Base-by-base conservation (phyloP, 2,113 vertebrate species). In the Periophthalmodon schlosseri region DNA sequence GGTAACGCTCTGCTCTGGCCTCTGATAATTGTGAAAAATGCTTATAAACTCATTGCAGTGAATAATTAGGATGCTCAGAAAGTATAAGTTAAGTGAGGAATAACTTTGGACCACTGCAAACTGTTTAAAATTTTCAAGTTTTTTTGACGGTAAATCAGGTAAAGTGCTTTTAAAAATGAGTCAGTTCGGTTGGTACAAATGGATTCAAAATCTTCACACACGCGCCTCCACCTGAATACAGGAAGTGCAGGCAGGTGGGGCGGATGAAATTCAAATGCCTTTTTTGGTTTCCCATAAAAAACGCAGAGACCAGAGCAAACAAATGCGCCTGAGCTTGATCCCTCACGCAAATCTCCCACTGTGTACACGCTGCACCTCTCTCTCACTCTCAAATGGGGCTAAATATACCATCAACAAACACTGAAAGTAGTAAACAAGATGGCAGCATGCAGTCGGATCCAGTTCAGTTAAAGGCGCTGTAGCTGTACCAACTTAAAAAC, bases 341-440 rank as follows among this genome's bases (percentile, higher is more conserved):
- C 85, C 85, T 89, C 85, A 89, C 47, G 83, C 89, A 91, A 92
- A 91, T 90, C 70, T 86, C 81, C 73, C 71, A 75, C 77, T 88
- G 84, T 87, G 87, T 85, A 88, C 86, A 87, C 87, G 81, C 83
- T 86, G 84, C 75, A 83, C 80, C 84, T 87, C 81, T 70, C 80
- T 82, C 82, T 87, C 86, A 81, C 80, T 86, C 80, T 84, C 68
- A 74, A 74, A 60, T 68, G 8, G 2, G 20, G 70, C 78, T 80
- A 84, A 81, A 82, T 74, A 80, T 83, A 85, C 78, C 80, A 88
- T 84, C 70, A 72, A 91, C 76, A 81, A 75, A 73, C 21, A 67
- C 57, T 28, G 21, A 13, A 24, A 60, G 56, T 7, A 6, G 23
- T 16, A 60, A 24, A 60, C 57, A 57, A 16, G 10, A 44, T 44